Evolutionary conservation across 92 coral and sea anemone species (phyloP).

Genomic region (Parazoanthus atlanticus): DNA sequence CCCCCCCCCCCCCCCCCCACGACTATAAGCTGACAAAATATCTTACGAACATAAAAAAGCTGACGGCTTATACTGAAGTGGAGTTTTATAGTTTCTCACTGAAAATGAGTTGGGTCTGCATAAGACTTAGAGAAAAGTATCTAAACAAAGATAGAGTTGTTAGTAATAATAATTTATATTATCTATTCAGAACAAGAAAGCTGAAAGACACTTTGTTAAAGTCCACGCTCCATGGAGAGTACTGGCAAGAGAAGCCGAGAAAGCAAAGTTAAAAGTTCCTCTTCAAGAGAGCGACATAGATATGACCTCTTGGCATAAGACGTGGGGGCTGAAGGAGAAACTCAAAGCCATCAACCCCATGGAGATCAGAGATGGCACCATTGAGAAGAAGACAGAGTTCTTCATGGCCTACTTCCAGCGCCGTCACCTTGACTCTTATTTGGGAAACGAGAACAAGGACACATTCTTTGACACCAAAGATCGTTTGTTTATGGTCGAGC

Average conservation of each 20-base stretch:
- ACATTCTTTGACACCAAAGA: slow-evolving; percentile 66
- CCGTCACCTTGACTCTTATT: slow-evolving; percentile 53
- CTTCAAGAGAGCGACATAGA: slow-evolving; percentile 78
- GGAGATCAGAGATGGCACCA: slow-evolving; percentile 55
- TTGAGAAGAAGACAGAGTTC: slow-evolving; percentile 60
- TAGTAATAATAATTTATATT: neutral
- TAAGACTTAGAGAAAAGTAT: too few relatives aligned
- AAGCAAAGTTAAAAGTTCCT: slow-evolving; percentile 77
- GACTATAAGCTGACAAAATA: too few relatives aligned
- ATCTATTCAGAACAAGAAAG: slow-evolving; percentile 51
- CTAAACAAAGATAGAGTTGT: too few relatives aligned
- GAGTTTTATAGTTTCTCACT: too few relatives aligned
- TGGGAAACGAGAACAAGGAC: slow-evolving; percentile 52
- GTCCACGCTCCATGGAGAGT: slow-evolving; percentile 82
- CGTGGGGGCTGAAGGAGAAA: slow-evolving; percentile 40
- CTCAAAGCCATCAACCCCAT: slow-evolving; percentile 68
- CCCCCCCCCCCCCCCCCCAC: too few relatives aligned
- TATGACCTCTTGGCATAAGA: slow-evolving; percentile 55
- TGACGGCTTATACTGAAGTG: too few relatives aligned
- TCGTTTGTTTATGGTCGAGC: slow-evolving; percentile 67
- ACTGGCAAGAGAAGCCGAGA: slow-evolving; percentile 71
- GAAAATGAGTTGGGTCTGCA: too few relatives aligned
- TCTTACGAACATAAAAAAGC: too few relatives aligned
- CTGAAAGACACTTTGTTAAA: slow-evolving; percentile 77
- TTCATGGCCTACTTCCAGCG: slow-evolving; percentile 82